Base-by-base conservation (phyloP, 2,113 vertebrate genomes). In the Takifugu flavidus region DNA sequence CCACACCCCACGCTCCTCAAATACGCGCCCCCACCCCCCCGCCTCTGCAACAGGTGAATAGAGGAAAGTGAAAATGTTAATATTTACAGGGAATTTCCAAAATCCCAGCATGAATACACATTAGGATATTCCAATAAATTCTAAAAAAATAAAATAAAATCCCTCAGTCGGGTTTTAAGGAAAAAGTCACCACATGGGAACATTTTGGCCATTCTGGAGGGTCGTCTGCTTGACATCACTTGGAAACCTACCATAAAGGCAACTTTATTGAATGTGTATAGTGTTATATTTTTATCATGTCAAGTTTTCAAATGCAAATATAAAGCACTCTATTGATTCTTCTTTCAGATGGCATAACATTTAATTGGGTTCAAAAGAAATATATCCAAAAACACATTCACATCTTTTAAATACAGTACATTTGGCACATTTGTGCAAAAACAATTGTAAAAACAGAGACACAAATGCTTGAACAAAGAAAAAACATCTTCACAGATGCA, bases 331-430 rank as follows among this genome's bases (percentile, higher is more conserved):
- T 6, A 29, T 31, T 49, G 14, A 50, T 10, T 0, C 8, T 44
- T 47, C 13, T 68, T 59, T 93, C 91, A 89, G 88, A 92, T 89
- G 84, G 91, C 87, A 87, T 91, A 82, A 92, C 92, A 92, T 98
- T 98, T 96, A 95, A 94, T 98, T 92, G 88, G 91, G 93, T 81
- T 94, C 87, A 54, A 87, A 86, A 89, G 88, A 58, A 52, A 14
- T 20, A 66, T 86, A 39, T 39, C 34, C 34, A 8, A 94, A 92
- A 92, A 93, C 94, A 95, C 91, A 93, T 98, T 98, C 94, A 98
- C 94, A 95, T 96, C 94, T 91, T 96, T 92, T 91, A 91, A 94
- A 90, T 95, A 98, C 95, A 98, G 96, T 96, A 96, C 95, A 94
- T 94, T 95, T 96, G 94, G 94, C 94, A 97, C 86, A 51, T 92